Conservation (phyloP, 1,140 invertebrate species). For the Condylostylus longicornis region DNA sequence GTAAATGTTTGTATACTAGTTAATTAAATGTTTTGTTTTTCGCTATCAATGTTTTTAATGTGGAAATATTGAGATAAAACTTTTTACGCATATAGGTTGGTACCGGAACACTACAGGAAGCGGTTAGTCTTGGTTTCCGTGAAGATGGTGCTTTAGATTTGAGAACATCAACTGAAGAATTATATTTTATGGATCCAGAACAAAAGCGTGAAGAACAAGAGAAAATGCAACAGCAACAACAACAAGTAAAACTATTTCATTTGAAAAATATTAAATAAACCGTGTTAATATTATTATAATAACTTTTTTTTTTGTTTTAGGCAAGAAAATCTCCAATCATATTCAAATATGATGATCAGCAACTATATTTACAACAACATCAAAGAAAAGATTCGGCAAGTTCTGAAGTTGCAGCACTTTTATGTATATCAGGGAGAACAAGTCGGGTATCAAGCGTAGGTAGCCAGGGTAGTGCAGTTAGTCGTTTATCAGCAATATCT, state of each 20-base stretch:
- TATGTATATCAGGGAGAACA: slow-evolving; percentile 67
- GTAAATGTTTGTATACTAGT: no score
- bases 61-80: neutral
- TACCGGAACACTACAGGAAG: slow-evolving; percentile 33
- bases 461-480: slow-evolving; percentile 46
- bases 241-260: no score
- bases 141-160: slow-evolving; percentile 66
- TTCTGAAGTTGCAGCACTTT: slow-evolving; percentile 39
- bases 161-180: slow-evolving; percentile 69
- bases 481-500: slow-evolving; percentile 51
- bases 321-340: slow-evolving; percentile 34
- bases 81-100: slow-evolving; percentile 23
- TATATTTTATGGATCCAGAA: slow-evolving; percentile 57
- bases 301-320: slow-evolving; percentile 1
- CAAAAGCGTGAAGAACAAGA: slow-evolving; percentile 36
- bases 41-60: no score
- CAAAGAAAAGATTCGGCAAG: slow-evolving; percentile 66
- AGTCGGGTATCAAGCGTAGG: slow-evolving; percentile 65
- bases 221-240: slow-evolving; percentile 9
- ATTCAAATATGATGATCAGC: slow-evolving; percentile 39
- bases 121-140: slow-evolving; percentile 44
- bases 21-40: no score
- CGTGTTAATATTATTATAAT: no score
- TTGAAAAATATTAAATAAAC: no score
- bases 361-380: slow-evolving; percentile 39